Conservation (phyloP, 2,797 vertebrate genomes). For the Xenentodon cancila region DNA sequence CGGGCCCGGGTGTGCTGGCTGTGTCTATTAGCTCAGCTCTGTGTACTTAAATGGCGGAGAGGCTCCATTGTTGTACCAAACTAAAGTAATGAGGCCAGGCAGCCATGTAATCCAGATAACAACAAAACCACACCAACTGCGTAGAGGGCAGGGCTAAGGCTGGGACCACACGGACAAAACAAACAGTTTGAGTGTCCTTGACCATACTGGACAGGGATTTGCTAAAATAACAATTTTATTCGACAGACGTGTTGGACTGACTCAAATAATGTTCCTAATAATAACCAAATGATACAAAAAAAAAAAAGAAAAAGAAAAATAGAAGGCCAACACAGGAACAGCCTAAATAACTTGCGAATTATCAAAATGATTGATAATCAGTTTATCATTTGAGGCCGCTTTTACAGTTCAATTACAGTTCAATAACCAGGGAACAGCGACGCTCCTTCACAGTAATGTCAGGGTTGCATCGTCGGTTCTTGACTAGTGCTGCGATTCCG, state of each 20-base stretch:
- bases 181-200: constrained; percentile 13
- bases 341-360: neutral
- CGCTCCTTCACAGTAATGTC: no score
- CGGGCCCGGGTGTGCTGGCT: constrained; percentile 37
- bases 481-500: no score
- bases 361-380: neutral
- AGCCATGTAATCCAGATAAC: constrained; percentile 81
- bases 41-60: constrained; percentile 69
- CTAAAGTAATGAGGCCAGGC: constrained; percentile 81
- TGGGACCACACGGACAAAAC: constrained; percentile 25
- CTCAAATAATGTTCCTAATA: neutral
- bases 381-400: neutral
- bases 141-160: constrained; percentile 36
- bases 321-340: neutral
- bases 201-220: constrained; percentile 11
- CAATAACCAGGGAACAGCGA: no score
- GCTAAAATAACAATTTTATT: neutral
- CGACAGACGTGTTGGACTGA: neutral
- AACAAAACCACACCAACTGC: constrained; percentile 58
- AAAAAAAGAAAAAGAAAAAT: neutral
- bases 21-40: constrained; percentile 68
- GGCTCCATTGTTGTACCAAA: constrained; percentile 70
- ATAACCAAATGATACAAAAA: neutral
- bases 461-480: no score
- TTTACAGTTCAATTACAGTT: no score